Evolutionary conservation across 2,113 vertebrate genomes (phyloP), one percentile per base, ranked within the genome.

Genomic region (Passer domesticus): DNA sequence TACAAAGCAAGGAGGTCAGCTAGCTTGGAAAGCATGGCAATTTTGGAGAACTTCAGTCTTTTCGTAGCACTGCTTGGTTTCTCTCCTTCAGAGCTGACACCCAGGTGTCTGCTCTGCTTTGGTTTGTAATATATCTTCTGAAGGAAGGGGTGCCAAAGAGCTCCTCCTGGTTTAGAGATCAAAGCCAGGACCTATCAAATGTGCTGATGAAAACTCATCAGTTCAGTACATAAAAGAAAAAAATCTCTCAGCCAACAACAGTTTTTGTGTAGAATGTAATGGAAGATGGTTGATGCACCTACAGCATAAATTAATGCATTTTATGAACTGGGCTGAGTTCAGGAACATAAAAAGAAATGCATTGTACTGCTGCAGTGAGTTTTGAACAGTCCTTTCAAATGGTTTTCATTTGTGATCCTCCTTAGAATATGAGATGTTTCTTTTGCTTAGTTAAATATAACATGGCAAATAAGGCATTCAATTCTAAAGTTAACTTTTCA

Each of bases 231-330:
- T 53, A 73, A 90, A 95, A 56, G 70, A 52, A 74, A 79, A 67
- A 66, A 13, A 11, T 64, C 86, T 44, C 56, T 81, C 75, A 47
- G 72, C 74, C 95, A 90, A 39, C 56, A 91, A 33, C 8, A 81
- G 52, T 83, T 94, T 95, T 92, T 77, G 88, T 46, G 58, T 81
- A 70, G 84, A 94, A 93, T 82, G 66, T 62, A 87, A 73, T 89
- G 72, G 66, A 77, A 73, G n/a, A 39, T 11, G 33, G 56, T 56
- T 87, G 92, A 83, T 85, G 39, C 17, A 56, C 69, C 80, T 95
- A 46, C 35, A 87, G 69, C 53, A 92, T 28, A 87, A 95, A 94
- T 95, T 73, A 96, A 89, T 95, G 96, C 53, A 39, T 76, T 95
- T 95, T 91, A 58, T 94, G 85, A 91, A 92, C 85, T 78, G 66